Conservation (phyloP, 2,888 invertebrate genomes). For the Ligdia adustata region DNA sequence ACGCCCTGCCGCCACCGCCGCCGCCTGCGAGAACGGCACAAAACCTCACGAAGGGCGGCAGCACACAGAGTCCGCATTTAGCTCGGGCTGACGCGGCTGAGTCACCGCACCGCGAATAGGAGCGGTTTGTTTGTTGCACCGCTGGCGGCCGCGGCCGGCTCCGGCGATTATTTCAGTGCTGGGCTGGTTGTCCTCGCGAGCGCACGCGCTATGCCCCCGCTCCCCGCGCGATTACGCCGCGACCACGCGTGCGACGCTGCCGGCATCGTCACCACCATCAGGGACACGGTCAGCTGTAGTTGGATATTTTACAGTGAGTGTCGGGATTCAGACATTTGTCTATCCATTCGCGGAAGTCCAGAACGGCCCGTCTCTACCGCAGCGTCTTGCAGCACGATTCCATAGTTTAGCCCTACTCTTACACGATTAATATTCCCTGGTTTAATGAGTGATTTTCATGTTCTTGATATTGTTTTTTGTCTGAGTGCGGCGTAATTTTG, state of each 20-base stretch:
- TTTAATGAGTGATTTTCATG: too few species aligned
- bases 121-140: constrained; percentile 81
- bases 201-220: constrained; percentile 75
- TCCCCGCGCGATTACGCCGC: constrained; percentile 71
- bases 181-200: constrained; percentile 68
- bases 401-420: constrained; percentile 21
- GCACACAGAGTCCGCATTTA: constrained; percentile 81
- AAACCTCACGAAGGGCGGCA: constrained; percentile 81
- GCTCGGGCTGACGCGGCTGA: constrained; percentile 80
- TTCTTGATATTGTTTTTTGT: not conserved
- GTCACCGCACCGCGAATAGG: constrained; percentile 80
- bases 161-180: constrained; percentile 78
- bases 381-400: constrained; percentile 45
- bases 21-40: constrained; percentile 75
- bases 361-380: constrained; percentile 45
- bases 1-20: constrained; percentile 49
- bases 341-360: constrained; percentile 37
- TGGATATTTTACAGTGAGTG: constrained; percentile 91
- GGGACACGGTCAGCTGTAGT: constrained; percentile 88
- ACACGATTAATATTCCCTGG: not conserved
- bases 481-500: not conserved
- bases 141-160: constrained; percentile 67
- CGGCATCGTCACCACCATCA: constrained; percentile 85
- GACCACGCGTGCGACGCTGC: constrained; percentile 70
- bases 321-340: constrained; percentile 41